Evolutionary conservation across 2,797 vertebrate species (phyloP), one percentile per base, ranked within the genome.

Genomic region (Semotilus atromaculatus): DNA sequence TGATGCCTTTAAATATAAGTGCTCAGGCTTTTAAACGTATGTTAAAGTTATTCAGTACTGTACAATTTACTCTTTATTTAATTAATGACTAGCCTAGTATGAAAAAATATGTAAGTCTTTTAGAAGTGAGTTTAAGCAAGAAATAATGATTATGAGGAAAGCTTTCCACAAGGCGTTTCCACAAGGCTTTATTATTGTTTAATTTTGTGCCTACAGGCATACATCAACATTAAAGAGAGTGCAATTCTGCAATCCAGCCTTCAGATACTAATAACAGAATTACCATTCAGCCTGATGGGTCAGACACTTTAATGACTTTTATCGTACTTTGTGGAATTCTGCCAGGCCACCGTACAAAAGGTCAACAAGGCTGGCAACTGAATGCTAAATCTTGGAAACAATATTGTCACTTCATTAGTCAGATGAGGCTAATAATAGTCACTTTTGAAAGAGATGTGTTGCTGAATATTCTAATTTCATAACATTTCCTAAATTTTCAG

Each of bases 301-400:
- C 19, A 45, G 73, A 60, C 29, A 43, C 26, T 82, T 45, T 62
- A 73, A 77, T 71, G 9, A 26, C 67, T 79, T 85, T 80, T 53
- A 51, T 29, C 31, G 51, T 45, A 40, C 48, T 4, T n/a, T 84
- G 74, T 70, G 48, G 60, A 51, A 78, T 68, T 70, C 68, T 40
- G 48, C 73, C 82, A 43, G 34, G 26, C 31, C 55, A 72, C 23
- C 19, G 55, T 40, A 80, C 83, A 40, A 48, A 51, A 85, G 43
- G 55, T 73, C 55, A 73, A 40, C 53, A 72, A 80, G 18, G 26
- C 29, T 51, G 76, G 40, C 76, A 80, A 53, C 64, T 62, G 23
- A 7, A 80, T 72, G 29, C 26, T 72, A 85, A 58, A 66, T 70
- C 19, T 34, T 43, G 8, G 19, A 70, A 84, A 71, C 26, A 16